Base-by-base conservation (phyloP, 2,797 vertebrate genomes). In the Podarcis lilfordi region DNA sequence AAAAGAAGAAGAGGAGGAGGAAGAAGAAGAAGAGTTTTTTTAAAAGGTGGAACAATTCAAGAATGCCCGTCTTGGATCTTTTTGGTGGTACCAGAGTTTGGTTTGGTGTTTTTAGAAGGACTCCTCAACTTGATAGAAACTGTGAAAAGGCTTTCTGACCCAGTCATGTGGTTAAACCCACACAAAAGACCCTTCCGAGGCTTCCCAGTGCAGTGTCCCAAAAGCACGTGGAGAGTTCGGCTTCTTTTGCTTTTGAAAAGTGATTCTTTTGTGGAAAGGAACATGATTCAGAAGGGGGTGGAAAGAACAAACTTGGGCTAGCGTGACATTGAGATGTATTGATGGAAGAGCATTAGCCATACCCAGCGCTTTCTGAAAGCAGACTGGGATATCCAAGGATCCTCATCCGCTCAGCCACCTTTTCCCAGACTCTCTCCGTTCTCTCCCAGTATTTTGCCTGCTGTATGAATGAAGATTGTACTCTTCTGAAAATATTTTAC, bases 401-500 rank as follows among this genome's bases (percentile, higher is more conserved):
- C 0, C n/a, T 50, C 66, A 93, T 86, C 92, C 89, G 93, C 91
- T 89, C 91, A 89, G 50, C 21, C 25, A 11, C 59, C 80, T 69
- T 84, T 85, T 80, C 84, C 89, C 2, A 3, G 85, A 91, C 95
- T 93, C 80, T 91, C 74, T 50, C 88, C 25, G 35, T 88, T 75
- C 93, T 93, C 86, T 94, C 95, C 96, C 93, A 95, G 95, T 96
- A 95, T 91, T 96, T 97, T 97, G 97, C 97, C 96, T 97, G 97
- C 97, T 97, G 96, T 97, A 97, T 96, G 97, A 97, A 96, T 96
- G 96, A 97, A 95, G 96, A 97, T 94, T 97, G 96, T 97, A 97
- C 96, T 96, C 96, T 95, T 96, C 95, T 95, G 96, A 96, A 97
- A 96, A 97, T 97, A 97, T 97, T 98, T 98, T 97, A 97, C 97